Evolutionary conservation across 2,113 vertebrate genomes (phyloP), one percentile per base, ranked within the genome.

Genomic region (Cairina moschata): DNA sequence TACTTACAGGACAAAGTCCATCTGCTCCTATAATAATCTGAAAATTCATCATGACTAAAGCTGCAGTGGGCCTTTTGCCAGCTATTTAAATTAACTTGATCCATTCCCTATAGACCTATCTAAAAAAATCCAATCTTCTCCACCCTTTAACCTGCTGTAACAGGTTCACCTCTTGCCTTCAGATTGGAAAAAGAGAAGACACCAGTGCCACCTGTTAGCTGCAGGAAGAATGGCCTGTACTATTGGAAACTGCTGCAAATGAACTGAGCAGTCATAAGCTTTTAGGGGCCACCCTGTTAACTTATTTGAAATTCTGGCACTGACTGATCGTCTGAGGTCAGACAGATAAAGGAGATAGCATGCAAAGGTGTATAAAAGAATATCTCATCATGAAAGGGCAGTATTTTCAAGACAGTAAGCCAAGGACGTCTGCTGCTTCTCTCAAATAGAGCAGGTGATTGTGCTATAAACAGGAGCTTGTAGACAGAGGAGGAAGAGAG

Each of bases 1-100:
- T 94, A 92, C 74, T 94, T 94, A 96, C 71, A 92, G 93, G 92
- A 96, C 86, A 94, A 95, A 92, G 74, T 86, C 92, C 95, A 96
- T 97, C 95, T 97, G 93, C 92, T 85, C 81, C 86, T 89, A 54
- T 77, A 89, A 96, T 83, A 91, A 91, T 79, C 31, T 89, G 74
- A 87, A 67, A 82, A 93, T 96, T 79, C 91, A 79, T 93, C 66
- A 69, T 56, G 63, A 77, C 62, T 85, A 69, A 94, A 93, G 85
- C 74, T 86, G 58, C 62, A 82, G 20, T 52, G 69, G 69, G 50
- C 25, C 74, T 93, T 93, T 91, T 84, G 77, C 83, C 81, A 93
- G 77, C 42, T 79, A 32, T 92, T 96, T 82, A 92, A 91, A 95
- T 89, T 89, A 86, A 79, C 56, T 73, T 86, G 54, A 87, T 78